Percentiles rank a stretch among this genome's conserved stretches.
These are phyloP conservation scores for Drosophila algonquin DNA, from an alignment of 2,888 invertebrate species.

Conservation along the genomic window DNA sequence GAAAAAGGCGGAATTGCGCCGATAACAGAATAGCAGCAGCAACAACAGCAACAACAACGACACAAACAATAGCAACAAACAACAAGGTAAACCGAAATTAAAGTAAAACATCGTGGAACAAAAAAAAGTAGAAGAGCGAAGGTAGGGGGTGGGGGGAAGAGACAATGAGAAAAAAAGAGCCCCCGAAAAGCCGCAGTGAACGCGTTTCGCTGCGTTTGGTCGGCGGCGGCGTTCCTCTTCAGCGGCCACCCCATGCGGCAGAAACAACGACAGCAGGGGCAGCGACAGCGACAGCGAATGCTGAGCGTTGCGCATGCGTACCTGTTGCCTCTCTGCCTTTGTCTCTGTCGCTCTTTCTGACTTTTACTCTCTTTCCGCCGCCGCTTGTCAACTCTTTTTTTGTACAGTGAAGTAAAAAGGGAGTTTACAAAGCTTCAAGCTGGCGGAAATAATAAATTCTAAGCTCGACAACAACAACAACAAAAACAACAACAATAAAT, in stretches of 20 bases:
- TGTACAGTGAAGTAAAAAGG: conserved; percentile 31
- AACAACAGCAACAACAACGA: conserved; percentile 15
- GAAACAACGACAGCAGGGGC: not conserved
- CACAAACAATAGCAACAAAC: conserved; percentile 7
- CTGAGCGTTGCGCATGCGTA: conserved; percentile 53
- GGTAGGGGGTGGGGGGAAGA: not conserved
- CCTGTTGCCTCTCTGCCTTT: conserved; percentile 40
- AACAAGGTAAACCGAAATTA: conserved; percentile 42
- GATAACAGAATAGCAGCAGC: conserved; percentile 52
- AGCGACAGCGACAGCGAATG: conserved; percentile 16
- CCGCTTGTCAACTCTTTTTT: conserved; percentile 30
- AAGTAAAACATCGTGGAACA: conserved; percentile 43
- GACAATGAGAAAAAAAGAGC: not conserved
- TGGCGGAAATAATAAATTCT: conserved; percentile 78
- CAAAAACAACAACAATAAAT: conserved; percentile 1
- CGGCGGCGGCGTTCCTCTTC: conserved; percentile 54
- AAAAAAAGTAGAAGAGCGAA: not conserved
- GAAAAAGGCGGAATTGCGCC: conserved; percentile 75
- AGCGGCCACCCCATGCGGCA: conserved; percentile 46
- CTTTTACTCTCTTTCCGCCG: conserved; percentile 21
- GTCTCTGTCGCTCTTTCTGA: not conserved
- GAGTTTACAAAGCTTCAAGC: conserved; percentile 42
- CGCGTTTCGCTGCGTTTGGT: conserved; percentile 72
- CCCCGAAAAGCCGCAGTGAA: conserved; percentile 65
- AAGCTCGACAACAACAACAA: conserved; percentile 61